Evolutionary conservation across 1,140 invertebrate genomes (phyloP).

Genomic region (Caenorhabditis latens): DNA sequence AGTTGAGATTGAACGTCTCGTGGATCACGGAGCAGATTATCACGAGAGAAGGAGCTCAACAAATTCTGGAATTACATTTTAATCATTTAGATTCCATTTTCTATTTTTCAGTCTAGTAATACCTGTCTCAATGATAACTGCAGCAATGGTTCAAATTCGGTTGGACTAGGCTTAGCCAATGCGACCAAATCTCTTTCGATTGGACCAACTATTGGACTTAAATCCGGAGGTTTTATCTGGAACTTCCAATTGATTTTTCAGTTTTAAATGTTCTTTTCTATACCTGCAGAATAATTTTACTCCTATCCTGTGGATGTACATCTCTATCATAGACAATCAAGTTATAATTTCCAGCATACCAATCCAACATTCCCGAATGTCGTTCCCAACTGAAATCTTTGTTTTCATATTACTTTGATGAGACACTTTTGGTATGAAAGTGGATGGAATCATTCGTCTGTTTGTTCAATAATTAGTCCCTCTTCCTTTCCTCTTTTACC

Average conservation of each 20-base stretch:
- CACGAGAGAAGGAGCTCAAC: constrained; percentile 40
- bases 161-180: constrained; percentile 55
- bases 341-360: constrained; percentile 58
- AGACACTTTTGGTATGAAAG: constrained; percentile 35
- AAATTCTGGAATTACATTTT: constrained; percentile 44
- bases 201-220: constrained; percentile 53
- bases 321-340: constrained; percentile 62
- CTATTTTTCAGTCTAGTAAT: background rate
- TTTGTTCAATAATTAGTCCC: constrained; percentile 54
- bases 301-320: constrained; percentile 63
- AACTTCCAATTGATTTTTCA: background rate
- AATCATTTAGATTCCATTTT: background rate
- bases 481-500: constrained; percentile 14
- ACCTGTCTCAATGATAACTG: constrained; percentile 61
- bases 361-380: constrained; percentile 66
- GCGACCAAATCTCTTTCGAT: constrained; percentile 50
- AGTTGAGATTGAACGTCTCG: constrained; percentile 55
- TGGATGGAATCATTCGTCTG: constrained; percentile 16
- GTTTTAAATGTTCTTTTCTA: background rate
- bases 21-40: constrained; percentile 56
- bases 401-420: constrained; percentile 2
- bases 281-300: constrained; percentile 61
- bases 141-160: constrained; percentile 58
- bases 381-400: constrained; percentile 62
- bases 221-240: constrained; percentile 60